Evolutionary conservation across 2,797 vertebrate species (phyloP).

Genomic region (Clarias laeviceps): DNA sequence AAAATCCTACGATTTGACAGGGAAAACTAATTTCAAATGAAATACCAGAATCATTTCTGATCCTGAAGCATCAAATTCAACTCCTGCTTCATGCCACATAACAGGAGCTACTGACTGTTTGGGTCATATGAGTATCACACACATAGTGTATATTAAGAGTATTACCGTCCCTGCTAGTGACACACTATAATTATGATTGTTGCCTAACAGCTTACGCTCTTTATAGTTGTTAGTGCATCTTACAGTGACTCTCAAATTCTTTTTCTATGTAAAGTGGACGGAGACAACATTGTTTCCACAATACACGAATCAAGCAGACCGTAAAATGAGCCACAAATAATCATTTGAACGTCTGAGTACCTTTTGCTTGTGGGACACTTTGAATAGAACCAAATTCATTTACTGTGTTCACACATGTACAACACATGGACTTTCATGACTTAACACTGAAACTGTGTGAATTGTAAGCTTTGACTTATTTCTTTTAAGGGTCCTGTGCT

Average conservation of each 20-base stretch:
- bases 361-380: neutral
- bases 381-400: neutral
- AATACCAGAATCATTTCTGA: neutral
- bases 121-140: neutral
- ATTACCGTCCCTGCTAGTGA: neutral
- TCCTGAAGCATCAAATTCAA: neutral
- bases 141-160: neutral
- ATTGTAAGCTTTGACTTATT: neutral
- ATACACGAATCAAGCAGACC: neutral
- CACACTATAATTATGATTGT: neutral
- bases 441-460: neutral
- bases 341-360: too few species aligned
- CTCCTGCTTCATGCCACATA: neutral
- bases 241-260: neutral
- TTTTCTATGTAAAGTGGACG: neutral
- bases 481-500: neutral
- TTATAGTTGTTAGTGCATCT: too few species aligned
- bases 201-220: neutral
- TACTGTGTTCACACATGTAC: neutral
- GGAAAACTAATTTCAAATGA: neutral
- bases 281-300: neutral
- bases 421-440: neutral
- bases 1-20: neutral
- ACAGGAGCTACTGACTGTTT: neutral
- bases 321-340: neutral